Evolutionary conservation across 2,113 vertebrate genomes (phyloP), one percentile per base, ranked within the genome.

Genomic region (Heloderma charlesbogerti): DNA sequence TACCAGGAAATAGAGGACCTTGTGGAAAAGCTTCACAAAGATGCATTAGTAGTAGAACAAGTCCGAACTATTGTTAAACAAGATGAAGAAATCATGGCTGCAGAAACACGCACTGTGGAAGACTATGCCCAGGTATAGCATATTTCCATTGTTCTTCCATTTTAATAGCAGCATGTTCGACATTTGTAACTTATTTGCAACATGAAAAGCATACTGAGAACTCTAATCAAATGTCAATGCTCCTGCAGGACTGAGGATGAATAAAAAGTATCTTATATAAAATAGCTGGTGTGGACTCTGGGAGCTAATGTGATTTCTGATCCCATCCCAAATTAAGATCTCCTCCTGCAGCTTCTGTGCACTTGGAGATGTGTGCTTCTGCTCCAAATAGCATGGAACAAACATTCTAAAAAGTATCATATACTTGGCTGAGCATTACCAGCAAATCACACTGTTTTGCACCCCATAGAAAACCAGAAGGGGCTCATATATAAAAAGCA

Each of bases 81-180:
- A 57, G 97, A 97, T 66, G 96, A 97, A 93, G 95, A 94, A 37
- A 89, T 94, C 37, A 89, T 95, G 92, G 57, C n/a, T 12, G 79
- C 91, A 83, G 95, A 97, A 96, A 92, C 93, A 29, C 95, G 77
- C 43, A 94, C 96, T 71, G 97, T 95, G 31, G 94, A 97, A 93
- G 95, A 95, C 0, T 95, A 96, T 13, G 95, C 96, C 27, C 88
- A 93, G 96, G 96, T 97, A 92, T 4, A 85, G 37, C 6, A 22
- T 22, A 71, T 71, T 31, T 3, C 2, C 6, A 27, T 29, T 1
- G 0, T 1, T 91, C 34, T n/a, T 89, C 54, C 20, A n/a, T 25
- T 84, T 88, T 27, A 18, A 34, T 31, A 84, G 40, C 31, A 25
- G 45, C 51, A 37, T 48, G 4, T 0, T 66, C 4, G 16, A n/a